These are phyloP conservation scores for Bombus pascuorum DNA, from an alignment of 1,140 invertebrate species.

Conservation along the genomic window DNA sequence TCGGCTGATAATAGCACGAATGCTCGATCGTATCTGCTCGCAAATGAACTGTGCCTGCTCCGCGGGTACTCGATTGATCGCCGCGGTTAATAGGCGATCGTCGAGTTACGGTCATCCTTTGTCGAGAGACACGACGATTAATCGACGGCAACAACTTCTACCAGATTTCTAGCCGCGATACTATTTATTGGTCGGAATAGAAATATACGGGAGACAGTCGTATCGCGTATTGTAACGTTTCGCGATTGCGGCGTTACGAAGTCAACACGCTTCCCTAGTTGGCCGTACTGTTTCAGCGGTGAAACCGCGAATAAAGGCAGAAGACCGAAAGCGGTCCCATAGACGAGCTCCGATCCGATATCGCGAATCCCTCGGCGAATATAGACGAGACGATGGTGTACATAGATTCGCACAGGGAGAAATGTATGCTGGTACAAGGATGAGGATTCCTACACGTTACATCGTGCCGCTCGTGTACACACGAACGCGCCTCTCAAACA, in stretches of 20 bases:
- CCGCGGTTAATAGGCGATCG: neutral
- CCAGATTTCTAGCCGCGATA: neutral
- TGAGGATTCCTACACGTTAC: constrained; percentile 19
- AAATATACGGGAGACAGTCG: neutral
- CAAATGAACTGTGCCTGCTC: constrained; percentile 46
- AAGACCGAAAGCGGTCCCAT: constrained; percentile 14
- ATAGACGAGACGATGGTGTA: constrained; percentile 43
- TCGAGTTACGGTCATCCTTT: constrained; percentile 36
- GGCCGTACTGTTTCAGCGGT: too few species aligned
- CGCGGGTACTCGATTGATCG: neutral
- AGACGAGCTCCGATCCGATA: constrained; percentile 51
- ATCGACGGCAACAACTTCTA: neutral
- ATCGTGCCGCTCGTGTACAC: neutral
- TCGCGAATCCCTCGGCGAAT: constrained; percentile 52
- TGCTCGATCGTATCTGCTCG: constrained; percentile 43
- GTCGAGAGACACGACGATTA: neutral
- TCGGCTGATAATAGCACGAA: constrained; percentile 37
- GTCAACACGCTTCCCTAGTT: neutral
- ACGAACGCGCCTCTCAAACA: neutral
- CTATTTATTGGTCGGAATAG: neutral
- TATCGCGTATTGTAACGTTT: neutral
- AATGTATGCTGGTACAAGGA: neutral
- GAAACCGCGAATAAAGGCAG: constrained; percentile 21
- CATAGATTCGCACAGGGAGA: neutral
- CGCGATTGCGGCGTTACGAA: neutral